Percentiles rank a stretch among this genome's conserved stretches.
Conservation (phyloP, 2,797 vertebrate genomes). For the Hippopotamyrus pictus region DNA sequence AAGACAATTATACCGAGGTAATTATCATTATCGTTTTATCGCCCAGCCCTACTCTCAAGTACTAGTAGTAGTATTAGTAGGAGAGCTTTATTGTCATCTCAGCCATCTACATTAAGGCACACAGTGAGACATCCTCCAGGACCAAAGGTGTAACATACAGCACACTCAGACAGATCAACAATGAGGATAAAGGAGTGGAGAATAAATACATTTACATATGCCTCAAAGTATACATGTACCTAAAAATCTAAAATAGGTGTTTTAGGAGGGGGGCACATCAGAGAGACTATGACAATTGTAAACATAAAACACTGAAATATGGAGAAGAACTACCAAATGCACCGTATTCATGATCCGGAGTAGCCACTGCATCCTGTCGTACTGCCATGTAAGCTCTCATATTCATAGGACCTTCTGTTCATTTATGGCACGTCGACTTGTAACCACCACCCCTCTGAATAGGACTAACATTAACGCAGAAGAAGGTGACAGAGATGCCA, state of each 20-base stretch:
- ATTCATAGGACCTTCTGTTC: not conserved
- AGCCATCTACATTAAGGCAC: not conserved
- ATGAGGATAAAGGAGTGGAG: not conserved
- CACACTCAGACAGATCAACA: not conserved
- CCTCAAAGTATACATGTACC: not conserved
- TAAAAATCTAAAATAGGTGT: not conserved
- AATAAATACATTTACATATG: not conserved
- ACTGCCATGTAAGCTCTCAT: not conserved
- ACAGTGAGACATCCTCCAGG: not conserved
- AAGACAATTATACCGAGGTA: not conserved
- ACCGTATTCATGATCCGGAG: not conserved
- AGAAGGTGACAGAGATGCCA: not conserved
- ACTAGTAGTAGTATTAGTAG: not conserved
- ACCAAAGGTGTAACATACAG: not conserved
- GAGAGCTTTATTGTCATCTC: not conserved
- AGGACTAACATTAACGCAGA: not conserved
- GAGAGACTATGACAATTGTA: not conserved
- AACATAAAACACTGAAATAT: not conserved
- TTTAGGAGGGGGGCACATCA: not conserved
- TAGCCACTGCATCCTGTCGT: not conserved
- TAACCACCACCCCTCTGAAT: not conserved
- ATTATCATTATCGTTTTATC: not conserved
- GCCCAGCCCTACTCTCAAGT: not conserved
- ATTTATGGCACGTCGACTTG: not conserved
- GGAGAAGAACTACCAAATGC: not conserved